A percentile compares a stretch with the other conserved stretches of the same genome.
Conservation (phyloP, 2,113 vertebrate genomes). For the Hyla sarda region DNA sequence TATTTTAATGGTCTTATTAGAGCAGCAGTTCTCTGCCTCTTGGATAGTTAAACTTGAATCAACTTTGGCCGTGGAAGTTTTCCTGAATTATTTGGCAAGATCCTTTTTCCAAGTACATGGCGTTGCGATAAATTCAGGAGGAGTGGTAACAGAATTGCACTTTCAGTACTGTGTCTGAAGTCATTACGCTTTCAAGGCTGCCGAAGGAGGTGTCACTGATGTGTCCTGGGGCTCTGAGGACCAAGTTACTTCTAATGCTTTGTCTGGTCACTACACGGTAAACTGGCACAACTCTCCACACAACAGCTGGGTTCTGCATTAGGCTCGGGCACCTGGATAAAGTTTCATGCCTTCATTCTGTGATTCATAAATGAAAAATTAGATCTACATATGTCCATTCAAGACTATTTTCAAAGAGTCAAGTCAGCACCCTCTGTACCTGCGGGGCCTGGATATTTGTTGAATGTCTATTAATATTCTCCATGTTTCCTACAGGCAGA, state of each 20-base stretch:
- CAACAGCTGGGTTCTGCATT: conserved; percentile 30
- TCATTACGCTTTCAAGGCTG: neutral
- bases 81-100: conserved; percentile 26
- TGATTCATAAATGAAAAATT: conserved; percentile 19
- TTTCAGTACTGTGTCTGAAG: conserved; percentile 1
- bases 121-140: conserved; percentile 12
- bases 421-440: conserved; percentile 32
- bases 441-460: conserved; percentile 8
- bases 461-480: neutral
- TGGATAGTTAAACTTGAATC: conserved; percentile 5
- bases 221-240: neutral
- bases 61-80: conserved; percentile 9
- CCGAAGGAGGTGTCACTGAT: neutral
- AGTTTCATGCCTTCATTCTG: conserved; percentile 8
- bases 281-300: neutral
- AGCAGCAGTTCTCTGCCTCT: conserved; percentile 1
- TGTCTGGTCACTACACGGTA: neutral
- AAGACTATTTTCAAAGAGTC: neutral
- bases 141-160: conserved; percentile 17
- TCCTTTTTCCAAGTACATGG: conserved; percentile 30
- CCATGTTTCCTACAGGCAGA: neutral
- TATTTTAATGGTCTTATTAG: conserved; percentile 7
- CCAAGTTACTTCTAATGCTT: neutral
- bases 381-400: conserved; percentile 9
- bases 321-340: neutral